Base-by-base conservation (phyloP, 1,140 invertebrate species). In the Holotrichia oblita region DNA sequence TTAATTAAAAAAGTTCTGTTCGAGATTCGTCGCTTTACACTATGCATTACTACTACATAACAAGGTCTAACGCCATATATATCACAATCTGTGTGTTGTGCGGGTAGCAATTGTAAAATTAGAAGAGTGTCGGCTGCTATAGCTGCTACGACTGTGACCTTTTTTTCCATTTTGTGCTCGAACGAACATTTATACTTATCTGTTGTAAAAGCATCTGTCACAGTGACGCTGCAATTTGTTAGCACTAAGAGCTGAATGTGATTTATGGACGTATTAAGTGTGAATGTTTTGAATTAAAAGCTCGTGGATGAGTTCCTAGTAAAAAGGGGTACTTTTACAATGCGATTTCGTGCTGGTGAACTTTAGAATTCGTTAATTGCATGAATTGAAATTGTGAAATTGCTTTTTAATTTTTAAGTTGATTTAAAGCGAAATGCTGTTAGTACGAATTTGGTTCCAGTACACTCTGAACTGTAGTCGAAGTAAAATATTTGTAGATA, bases 1-100 rank as follows among this genome's bases (percentile, higher is more conserved):
- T 69, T 69, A 69, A 69, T 69, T 69, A 69, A 69, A 69, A 69
- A 69, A 69, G 61, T 69, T 69, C 22, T 69, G 4, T 69, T 27
- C 14, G 8, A 9, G 3, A 27, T 12, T 14, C 10, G 22, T 27
- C 17, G 27, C 9, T 9, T 69, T 69, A 12, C 17, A 69, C 61
- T 14, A 27, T 48, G 10, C n/a, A 10, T 17, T 6, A 48, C n/a
- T 48, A 48, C 10, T 48, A 48, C 44, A 34, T 17, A 48, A 48
- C 10, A 17, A 10, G 2, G n/a, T 48, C 44, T 10, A 48, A 17
- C 44, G 44, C 44, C 44, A 48, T 48, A 48, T 48, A 48, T 48
- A 48, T 69, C 24, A 69, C 61, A 55, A 55, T 55, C 48, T 17
- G 61, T 24, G 61, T 24, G 20, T 4, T 24, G 61, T 69, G 20